Conservation (phyloP, 2,888 invertebrate species). For the Acanthoscelides obtectus region DNA sequence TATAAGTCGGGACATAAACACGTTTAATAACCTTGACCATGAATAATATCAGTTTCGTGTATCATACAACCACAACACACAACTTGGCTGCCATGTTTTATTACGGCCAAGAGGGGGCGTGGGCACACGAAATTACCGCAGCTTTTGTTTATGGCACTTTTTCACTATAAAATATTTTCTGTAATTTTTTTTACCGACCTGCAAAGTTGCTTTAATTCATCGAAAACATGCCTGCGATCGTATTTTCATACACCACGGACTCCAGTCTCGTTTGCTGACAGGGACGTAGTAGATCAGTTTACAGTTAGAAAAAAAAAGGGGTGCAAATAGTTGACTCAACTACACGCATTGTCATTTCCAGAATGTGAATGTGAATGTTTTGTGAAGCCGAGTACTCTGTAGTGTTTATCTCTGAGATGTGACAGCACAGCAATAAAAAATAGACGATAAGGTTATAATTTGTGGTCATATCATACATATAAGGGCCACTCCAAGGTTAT, state of each 20-base stretch:
- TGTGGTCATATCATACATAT: no score
- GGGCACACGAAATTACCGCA: conserved; percentile 10
- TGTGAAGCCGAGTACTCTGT: no score
- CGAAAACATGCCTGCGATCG: neutral
- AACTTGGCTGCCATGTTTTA: neutral
- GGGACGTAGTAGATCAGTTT: neutral
- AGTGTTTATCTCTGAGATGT: no score
- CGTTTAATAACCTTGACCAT: neutral
- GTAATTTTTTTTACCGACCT: neutral
- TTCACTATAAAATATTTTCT: conserved; percentile 15
- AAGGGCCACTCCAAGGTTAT: no score
- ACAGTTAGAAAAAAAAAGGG: no score
- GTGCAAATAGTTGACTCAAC: no score
- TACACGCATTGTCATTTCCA: no score
- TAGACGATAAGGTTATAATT: no score
- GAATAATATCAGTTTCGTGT: neutral
- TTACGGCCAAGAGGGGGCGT: neutral
- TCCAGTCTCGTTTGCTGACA: neutral
- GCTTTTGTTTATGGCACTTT: conserved; percentile 19
- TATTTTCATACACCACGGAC: neutral
- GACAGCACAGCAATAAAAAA: no score
- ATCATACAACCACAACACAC: neutral
- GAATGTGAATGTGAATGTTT: no score
- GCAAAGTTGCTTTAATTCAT: neutral
- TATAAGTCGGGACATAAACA: neutral